These are phyloP conservation scores for Nothocercus julius DNA, from an alignment of 2,113 vertebrate genomes.

Conservation along the genomic window DNA sequence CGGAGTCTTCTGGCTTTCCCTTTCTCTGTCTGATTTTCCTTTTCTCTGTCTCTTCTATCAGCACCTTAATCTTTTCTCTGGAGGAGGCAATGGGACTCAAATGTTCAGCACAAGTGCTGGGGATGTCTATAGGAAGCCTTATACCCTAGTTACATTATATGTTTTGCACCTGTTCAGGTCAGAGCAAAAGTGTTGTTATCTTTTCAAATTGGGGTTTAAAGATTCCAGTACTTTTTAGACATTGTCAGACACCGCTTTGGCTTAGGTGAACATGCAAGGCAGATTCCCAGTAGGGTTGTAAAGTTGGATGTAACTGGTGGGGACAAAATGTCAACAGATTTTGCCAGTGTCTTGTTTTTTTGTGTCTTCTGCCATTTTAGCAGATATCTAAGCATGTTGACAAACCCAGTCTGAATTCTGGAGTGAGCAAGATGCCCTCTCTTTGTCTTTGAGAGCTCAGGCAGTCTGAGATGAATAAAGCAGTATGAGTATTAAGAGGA, in stretches of 20 bases:
- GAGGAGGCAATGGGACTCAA: neutral
- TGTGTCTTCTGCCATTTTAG: neutral
- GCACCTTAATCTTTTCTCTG: neutral
- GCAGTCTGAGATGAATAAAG: neutral
- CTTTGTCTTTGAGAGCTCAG: neutral
- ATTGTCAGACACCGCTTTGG: neutral
- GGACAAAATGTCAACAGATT: slow-evolving; percentile 22
- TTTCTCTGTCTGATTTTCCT: neutral
- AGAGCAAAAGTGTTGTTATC: neutral
- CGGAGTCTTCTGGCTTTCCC: neutral
- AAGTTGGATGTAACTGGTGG: neutral
- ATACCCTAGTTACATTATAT: neutral
- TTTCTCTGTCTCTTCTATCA: neutral
- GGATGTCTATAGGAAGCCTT: neutral
- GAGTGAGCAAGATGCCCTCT: neutral
- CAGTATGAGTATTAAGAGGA: neutral
- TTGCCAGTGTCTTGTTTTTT: neutral
- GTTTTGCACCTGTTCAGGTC: neutral
- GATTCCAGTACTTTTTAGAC: neutral
- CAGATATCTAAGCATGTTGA: neutral
- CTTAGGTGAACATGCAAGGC: neutral
- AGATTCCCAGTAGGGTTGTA: neutral
- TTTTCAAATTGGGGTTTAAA: neutral
- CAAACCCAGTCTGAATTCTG: neutral
- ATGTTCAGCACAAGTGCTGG: neutral